phyloP scores from a whole-genome alignment of 92 coral and sea anemone species.

The Porites rus region DNA sequence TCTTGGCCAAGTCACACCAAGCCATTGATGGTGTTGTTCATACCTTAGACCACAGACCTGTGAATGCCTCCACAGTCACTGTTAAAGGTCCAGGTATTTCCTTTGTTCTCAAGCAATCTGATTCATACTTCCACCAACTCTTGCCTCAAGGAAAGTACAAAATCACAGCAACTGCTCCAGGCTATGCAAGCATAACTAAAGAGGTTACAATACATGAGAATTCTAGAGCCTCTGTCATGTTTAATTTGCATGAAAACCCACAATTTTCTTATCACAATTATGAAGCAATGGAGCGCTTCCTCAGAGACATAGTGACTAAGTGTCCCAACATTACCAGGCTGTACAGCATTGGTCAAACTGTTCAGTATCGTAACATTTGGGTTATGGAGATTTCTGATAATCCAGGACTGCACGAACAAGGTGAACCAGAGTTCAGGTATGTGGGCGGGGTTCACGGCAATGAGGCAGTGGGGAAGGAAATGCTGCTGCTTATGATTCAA shows the following conservation, averaged over 20 bases:
- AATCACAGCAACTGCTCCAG: conserved; percentile 83
- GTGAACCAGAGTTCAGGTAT: conserved; percentile 97
- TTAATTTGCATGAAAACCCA: conserved; percentile 74
- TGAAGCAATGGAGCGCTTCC: conserved; percentile 67
- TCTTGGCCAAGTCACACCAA: conserved; percentile 81
- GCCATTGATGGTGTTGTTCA: conserved; percentile 82
- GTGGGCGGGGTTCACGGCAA: conserved; percentile 97
- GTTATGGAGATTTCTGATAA: conserved; percentile 95
- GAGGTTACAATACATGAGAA: conserved; percentile 74
- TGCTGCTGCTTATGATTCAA: conserved; percentile 86
- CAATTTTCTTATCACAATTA: conserved; percentile 79
- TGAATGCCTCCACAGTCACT: conserved; percentile 67
- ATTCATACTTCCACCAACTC: conserved; percentile 75
- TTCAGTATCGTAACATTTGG: conserved; percentile 80
- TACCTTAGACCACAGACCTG: conserved; percentile 65
- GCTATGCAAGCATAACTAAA: conserved; percentile 82
- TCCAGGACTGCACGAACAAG: conserved; percentile 95
- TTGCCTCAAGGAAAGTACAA: conserved; percentile 90
- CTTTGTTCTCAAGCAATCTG: conserved; percentile 66
- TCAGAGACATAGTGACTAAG: conserved; percentile 62
- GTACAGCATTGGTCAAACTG: conserved; percentile 89
- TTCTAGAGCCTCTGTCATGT: conserved; percentile 61
- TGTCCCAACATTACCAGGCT: conserved; percentile 81
- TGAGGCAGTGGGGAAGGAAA: conserved; percentile 94
- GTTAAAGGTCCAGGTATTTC: conserved; percentile 54